Base-by-base conservation (phyloP, 1,140 invertebrate genomes). In the Rhagoletis pomonella region DNA sequence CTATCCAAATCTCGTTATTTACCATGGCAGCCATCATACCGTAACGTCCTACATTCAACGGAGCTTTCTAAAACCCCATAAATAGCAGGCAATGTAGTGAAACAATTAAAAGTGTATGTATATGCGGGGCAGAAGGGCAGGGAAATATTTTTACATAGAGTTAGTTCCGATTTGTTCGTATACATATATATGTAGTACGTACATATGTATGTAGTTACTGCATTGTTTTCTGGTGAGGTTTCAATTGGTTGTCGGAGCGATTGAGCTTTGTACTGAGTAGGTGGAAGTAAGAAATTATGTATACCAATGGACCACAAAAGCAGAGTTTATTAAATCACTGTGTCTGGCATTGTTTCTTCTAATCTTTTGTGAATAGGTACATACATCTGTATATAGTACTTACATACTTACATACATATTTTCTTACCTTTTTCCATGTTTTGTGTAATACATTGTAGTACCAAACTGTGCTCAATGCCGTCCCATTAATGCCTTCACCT, bases 1-100 rank as follows among this genome's bases (percentile, higher is more conserved):
- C 88, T 47, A 87, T 86, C 86, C 88, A 88, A 87, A 88, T 88
- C 59, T 88, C 87, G 55, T 88, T 87, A 87, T 86, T 87, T 6
- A 87, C 67, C 87, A 88, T 86, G 12, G 62, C 81, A 87, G 87
- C 87, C 44, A 87, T 77, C 62, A 88, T 84, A 50, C 88, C 88
- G 84, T 88, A 87, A 50, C 88, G 87, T 55, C 85, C 87, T 59
- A 87, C 50, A 87, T 86, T 64, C 87, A 88, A 47, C 44, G 87
- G 44, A 12, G 87, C 64, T 87, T 86, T 86, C 88, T 88, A 44
- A 73, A 62, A 77, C 3, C 29, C 62, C 29, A 86, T 86, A 67
- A 86, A 86, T 86, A 39, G 64, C 47, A 50, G 85, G 60, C 85
- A 50, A 47, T 42, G 42, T 65, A 47, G 85, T 64, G 39, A 19